Conservation (phyloP, 2,888 invertebrate genomes). For the Cheilosia soror region DNA sequence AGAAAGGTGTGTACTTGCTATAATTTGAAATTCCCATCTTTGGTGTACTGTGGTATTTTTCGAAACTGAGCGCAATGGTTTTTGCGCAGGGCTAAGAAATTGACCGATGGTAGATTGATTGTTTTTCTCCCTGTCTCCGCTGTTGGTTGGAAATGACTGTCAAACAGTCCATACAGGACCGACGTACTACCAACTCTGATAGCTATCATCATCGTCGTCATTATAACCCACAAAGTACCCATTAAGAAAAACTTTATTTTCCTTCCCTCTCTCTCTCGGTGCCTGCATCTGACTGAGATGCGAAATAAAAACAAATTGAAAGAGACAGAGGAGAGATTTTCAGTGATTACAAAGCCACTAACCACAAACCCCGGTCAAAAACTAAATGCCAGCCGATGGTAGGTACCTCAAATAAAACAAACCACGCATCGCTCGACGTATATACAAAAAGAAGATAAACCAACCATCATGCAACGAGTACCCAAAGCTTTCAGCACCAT, state of each 20-base stretch:
- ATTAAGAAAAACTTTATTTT: constrained; percentile 73
- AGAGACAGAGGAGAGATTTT: constrained; percentile 66
- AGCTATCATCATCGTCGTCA: constrained; percentile 75
- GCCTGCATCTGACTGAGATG: not conserved
- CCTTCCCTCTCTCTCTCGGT: constrained; percentile 1
- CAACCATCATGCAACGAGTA: constrained; percentile 29
- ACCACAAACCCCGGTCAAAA: constrained; percentile 62
- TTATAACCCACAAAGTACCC: constrained; percentile 71
- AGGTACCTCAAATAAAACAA: constrained; percentile 18
- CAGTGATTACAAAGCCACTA: constrained; percentile 69
- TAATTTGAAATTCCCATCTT: constrained; percentile 76
- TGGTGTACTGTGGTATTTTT: constrained; percentile 74
- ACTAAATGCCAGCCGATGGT: constrained; percentile 40
- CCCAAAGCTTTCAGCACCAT: constrained; percentile 73
- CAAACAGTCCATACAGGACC: constrained; percentile 36
- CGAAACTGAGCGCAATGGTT: constrained; percentile 52
- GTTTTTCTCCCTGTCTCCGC: constrained; percentile 23
- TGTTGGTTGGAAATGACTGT: constrained; percentile 43
- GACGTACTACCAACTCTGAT: constrained; percentile 53
- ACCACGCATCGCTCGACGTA: not conserved
- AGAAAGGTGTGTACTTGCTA: constrained; percentile 76
- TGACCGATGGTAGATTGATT: constrained; percentile 75
- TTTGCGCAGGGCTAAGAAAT: constrained; percentile 62
- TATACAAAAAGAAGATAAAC: not conserved
- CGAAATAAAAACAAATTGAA: constrained; percentile 58